phyloP scores from a whole-genome alignment of 2,888 invertebrate genomes.

The Cheilosia vulpina region DNA sequence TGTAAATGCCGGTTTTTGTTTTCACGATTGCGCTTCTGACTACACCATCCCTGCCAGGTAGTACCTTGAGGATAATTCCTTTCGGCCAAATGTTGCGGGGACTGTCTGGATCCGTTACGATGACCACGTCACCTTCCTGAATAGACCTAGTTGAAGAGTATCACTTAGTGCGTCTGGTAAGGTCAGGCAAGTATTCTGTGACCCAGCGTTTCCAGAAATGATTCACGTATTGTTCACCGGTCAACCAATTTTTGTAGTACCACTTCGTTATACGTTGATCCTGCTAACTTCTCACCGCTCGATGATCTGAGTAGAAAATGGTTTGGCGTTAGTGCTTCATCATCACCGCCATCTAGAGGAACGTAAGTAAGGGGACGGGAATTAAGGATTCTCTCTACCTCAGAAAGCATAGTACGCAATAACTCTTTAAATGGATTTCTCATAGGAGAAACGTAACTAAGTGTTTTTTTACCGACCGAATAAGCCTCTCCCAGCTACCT shows the following conservation, averaged over 20 bases:
- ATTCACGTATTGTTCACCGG: slow-evolving; percentile 37
- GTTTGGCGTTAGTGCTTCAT: background rate
- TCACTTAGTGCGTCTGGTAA: too few species aligned
- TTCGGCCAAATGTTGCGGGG: too few species aligned
- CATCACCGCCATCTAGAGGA: slow-evolving; percentile 43
- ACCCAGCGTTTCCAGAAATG: slow-evolving; percentile 72
- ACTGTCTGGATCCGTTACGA: too few species aligned
- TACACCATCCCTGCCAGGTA: too few species aligned
- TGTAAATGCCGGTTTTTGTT: background rate
- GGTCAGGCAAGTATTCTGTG: slow-evolving; percentile 1
- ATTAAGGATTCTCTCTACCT: slow-evolving; percentile 74
- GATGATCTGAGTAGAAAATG: slow-evolving; percentile 40
- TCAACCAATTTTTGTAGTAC: slow-evolving; percentile 6
- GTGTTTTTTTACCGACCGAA: slow-evolving; percentile 14
- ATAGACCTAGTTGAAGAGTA: too few species aligned
- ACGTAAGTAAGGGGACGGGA: slow-evolving; percentile 49
- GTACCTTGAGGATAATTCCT: too few species aligned
- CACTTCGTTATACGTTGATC: background rate
- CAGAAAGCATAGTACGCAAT: slow-evolving; percentile 40
- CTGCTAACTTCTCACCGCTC: slow-evolving; percentile 27
- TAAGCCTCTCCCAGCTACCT: slow-evolving; percentile 8
- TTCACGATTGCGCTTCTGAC: slow-evolving; percentile 3
- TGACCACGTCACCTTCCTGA: too few species aligned
- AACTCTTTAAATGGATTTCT: slow-evolving; percentile 72
- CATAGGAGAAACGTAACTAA: slow-evolving; percentile 60